Evolutionary conservation across 2,888 invertebrate species (phyloP), one percentile per base, ranked within the genome.

Genomic region (Parasteatoda lunata): DNA sequence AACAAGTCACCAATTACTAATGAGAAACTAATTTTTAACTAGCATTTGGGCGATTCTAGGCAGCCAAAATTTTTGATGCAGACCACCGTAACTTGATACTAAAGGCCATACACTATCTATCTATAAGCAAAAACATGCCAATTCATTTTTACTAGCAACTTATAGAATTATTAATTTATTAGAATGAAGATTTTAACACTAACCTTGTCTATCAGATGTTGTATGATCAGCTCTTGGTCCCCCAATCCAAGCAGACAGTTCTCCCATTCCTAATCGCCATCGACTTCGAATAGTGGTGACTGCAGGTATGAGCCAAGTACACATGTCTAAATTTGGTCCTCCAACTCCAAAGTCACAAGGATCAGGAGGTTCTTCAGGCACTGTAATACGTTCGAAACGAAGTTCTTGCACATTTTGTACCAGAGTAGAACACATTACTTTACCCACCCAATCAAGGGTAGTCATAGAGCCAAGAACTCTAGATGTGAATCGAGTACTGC

Each of bases 141-240:
- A 30, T 30, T 30, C 30, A 30, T 30, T 30, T 2, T 30, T 30
- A 30, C 30, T 30, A 30, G 30, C 30, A 30, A 1, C 2, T 30
- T 30, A 30, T 30, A 30, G 30, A 30, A 30, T 30, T 30, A 30
- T 30, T 30, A 0, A 30, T 30, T 30, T 30, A 30, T 30, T 0
- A 30, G 30, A 30, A 30, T 30, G 30, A 30, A 30, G 30, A 30
- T 30, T 30, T 30, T 30, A 30, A 30, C 30, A 15, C 45, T 68
- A 59, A 78, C 92, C 93, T 77, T 79, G 78, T 48, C 65, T 78
- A 15, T 89, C 89, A 0, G 87, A 85, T 5, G 88, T 84, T 15
- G 90, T 89, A 54, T 90, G 89, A 80, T 90, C 90, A 8, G 86
- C 80, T 54, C 89, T 78, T 6, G 90, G 90, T 47, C 90, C 90